A percentile compares a stretch with the other conserved stretches of the same genome.
These are phyloP conservation scores for Teleogryllus oceanicus DNA, from an alignment of 2,888 invertebrate genomes.

Conservation along the genomic window DNA sequence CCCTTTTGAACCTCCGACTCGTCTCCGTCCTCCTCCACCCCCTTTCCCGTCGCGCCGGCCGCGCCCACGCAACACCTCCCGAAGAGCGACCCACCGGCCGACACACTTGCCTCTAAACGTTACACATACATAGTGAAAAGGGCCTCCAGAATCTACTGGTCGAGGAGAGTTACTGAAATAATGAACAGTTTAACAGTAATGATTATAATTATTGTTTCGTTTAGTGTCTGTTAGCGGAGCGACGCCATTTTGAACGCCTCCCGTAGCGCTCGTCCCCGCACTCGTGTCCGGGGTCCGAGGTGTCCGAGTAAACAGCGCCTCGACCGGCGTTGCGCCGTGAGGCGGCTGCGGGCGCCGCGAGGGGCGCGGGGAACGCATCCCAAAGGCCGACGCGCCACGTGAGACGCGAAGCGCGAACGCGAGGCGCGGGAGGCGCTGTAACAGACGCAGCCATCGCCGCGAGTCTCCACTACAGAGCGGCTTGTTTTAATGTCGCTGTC, in stretches of 20 bases:
- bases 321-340: background rate
- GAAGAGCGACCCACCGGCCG: no score
- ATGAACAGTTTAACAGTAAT: background rate
- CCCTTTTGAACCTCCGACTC: no score
- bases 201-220: no score
- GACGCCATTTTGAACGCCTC: no score
- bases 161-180: background rate
- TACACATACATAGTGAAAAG: background rate
- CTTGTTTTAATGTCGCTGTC: background rate
- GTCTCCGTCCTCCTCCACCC: no score
- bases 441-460: background rate
- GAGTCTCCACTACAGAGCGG: background rate
- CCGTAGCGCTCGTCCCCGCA: no score
- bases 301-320: no score
- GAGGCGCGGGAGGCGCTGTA: background rate
- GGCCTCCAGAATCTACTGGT: background rate
- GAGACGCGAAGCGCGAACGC: background rate
- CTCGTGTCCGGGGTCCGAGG: no score
- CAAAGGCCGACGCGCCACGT: background rate
- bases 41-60: no score
- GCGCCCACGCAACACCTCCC: no score
- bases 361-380: background rate
- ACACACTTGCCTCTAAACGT: background rate
- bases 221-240: no score
- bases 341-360: background rate